Base-by-base conservation (phyloP, 2,888 invertebrate genomes). In the Lithophane semibrunnea region DNA sequence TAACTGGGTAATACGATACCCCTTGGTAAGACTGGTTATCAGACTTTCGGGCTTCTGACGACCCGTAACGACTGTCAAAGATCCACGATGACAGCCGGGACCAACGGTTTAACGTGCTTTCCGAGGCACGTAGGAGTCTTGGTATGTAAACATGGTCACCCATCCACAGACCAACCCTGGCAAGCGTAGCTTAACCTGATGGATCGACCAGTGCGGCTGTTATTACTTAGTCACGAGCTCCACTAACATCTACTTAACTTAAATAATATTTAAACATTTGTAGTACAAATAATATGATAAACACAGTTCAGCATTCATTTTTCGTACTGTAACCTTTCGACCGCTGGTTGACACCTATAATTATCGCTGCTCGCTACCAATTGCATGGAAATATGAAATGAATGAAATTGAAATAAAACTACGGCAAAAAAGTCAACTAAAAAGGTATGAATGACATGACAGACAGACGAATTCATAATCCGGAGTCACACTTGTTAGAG, bases 261-360 rank as follows among this genome's bases (percentile, higher is more conserved):
- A 7, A 61, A 37, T 42, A 68, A 7, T 24, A 56, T 56, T 18
- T 18, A 68, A 47, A n/a, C 8, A 21, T 70, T 61, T 66, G 52
- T 10, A 52, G 10, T 16, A 3, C 21, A 75, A 75, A 54, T 2
- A 54, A 7, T 47, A 8, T 21, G 16, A 0, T 21, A 47, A 0
- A 47, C 9, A 37, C 37, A 24, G 47, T 64, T 64, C 47, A 75
- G 21, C 8, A 37, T 2, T 47, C 10, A 37, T 52, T 24, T 12
- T 21, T 5, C 10, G 37, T 56, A n/a, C 54, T 37, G 1, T 77
- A 12, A 75, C 66, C 77, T 65, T 58, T 65, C 0, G 16, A 65
- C 37, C 65, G 24, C 44, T 37, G 5, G 12, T 1, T 18, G 24
- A 63, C 44, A 24, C 18, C 4, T 37, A 47, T 37, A 29, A 29